phyloP scores from a whole-genome alignment of 1,140 invertebrate species.

The Euura lappo region DNA sequence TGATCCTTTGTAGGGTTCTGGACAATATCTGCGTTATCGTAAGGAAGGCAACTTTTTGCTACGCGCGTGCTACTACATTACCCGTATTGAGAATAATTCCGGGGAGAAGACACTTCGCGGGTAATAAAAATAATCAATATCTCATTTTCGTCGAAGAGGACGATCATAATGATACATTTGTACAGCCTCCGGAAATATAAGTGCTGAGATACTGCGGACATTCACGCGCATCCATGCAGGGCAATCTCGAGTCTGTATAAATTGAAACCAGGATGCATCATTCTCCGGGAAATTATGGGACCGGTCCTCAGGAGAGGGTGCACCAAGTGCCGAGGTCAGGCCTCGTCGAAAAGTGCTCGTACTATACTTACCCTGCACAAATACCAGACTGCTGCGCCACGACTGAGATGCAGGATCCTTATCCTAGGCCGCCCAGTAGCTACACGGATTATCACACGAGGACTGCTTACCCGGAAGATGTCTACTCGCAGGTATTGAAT shows the following conservation, averaged over 20 bases:
- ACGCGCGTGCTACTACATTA: too few species aligned
- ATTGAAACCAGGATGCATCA: constrained; percentile 39
- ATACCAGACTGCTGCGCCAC: constrained; percentile 58
- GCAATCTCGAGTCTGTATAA: neutral
- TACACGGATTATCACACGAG: constrained; percentile 57
- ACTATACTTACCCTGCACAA: constrained; percentile 51
- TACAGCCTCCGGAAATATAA: too few species aligned
- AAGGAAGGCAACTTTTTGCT: too few species aligned
- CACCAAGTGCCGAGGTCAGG: constrained; percentile 46
- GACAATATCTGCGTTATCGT: too few species aligned
- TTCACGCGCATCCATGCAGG: too few species aligned
- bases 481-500: constrained; percentile 49
- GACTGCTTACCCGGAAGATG: constrained; percentile 53
- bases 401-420: constrained; percentile 50
- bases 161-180: too few species aligned
- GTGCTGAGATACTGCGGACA: too few species aligned
- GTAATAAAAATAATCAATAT: neutral
- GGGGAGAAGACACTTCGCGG: neutral
- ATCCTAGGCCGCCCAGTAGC: constrained; percentile 52
- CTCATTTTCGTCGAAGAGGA: neutral
- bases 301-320: constrained; percentile 55
- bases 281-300: constrained; percentile 41
- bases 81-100: too few species aligned
- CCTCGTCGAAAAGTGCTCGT: constrained; percentile 54
- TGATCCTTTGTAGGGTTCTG: too few species aligned